Percentiles rank a stretch among this genome's conserved stretches.
phyloP scores from a whole-genome alignment of 2,888 invertebrate genomes.

The Blastobasis lacticolella region DNA sequence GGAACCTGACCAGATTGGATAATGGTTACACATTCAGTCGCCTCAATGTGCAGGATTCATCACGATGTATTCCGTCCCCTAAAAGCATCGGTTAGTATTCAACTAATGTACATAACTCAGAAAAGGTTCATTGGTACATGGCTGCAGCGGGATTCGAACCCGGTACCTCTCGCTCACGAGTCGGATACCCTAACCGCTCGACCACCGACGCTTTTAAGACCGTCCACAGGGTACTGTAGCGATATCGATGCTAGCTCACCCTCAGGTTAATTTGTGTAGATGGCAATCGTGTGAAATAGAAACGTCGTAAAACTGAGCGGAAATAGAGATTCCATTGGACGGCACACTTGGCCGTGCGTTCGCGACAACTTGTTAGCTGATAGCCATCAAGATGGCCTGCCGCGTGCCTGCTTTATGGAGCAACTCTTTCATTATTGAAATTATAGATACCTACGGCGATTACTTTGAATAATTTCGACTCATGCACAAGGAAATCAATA shows the following conservation, averaged over 20 bases:
- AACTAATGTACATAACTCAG: too few species aligned
- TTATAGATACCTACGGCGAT: conserved; percentile 41
- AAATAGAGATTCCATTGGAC: conserved; percentile 31
- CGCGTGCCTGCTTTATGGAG: conserved; percentile 57
- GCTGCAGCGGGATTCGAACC: too few species aligned
- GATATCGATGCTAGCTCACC: background rate
- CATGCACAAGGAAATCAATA: conserved; percentile 18
- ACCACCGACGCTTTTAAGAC: background rate
- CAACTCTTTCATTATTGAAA: conserved; percentile 40
- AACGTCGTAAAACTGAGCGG: conserved; percentile 23
- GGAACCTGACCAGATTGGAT: too few species aligned
- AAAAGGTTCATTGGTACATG: too few species aligned
- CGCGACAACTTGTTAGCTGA: conserved; percentile 18
- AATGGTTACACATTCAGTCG: too few species aligned
- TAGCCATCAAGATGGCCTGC: conserved; percentile 37
- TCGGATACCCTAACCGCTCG: too few species aligned
- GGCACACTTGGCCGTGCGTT: conserved; percentile 22
- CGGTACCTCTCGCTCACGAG: too few species aligned
- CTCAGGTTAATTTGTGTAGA: background rate
- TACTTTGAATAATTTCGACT: conserved; percentile 46
- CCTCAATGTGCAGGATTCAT: too few species aligned
- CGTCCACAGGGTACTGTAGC: background rate
- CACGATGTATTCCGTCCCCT: too few species aligned
- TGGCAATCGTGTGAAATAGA: conserved; percentile 23
- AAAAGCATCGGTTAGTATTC: too few species aligned